Conservation (phyloP, 2,113 vertebrate genomes). For the Elephantulus edwardii region DNA sequence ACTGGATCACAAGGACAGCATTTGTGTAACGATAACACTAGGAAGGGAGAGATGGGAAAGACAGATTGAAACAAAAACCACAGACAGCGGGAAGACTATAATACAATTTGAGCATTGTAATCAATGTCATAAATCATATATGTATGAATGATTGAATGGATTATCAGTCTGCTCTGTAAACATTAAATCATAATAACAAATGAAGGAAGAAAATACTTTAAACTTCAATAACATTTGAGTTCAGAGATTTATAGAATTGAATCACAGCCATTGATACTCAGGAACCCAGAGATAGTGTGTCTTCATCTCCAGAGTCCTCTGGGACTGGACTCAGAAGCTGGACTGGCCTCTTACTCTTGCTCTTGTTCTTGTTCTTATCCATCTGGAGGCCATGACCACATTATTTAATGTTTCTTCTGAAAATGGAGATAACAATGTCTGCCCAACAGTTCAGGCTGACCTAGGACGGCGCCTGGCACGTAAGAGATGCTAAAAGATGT, state of each 20-base stretch:
- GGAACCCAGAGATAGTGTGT: fast-evolving
- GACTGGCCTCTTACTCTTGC: background rate
- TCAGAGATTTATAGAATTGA: background rate
- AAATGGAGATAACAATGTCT: background rate
- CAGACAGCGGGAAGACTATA: too few species aligned
- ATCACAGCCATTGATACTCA: background rate
- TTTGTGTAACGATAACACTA: too few species aligned
- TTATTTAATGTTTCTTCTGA: background rate
- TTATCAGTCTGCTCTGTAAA: too few species aligned
- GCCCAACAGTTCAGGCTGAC: background rate
- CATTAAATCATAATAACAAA: too few species aligned
- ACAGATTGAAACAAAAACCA: too few species aligned
- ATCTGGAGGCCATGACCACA: background rate
- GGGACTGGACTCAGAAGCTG: background rate
- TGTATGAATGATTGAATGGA: too few species aligned
- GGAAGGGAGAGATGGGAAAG: too few species aligned
- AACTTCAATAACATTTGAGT: background rate
- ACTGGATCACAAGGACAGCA: too few species aligned
- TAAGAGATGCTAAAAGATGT: background rate
- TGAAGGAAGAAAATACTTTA: too few species aligned
- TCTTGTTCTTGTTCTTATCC: too few species aligned
- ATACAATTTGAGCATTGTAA: too few species aligned
- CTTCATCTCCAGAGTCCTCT: background rate
- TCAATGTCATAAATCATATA: too few species aligned
- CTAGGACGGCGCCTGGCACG: background rate